Evolutionary conservation across 2,888 invertebrate genomes (phyloP).

Genomic region (Rotaria macrura): DNA sequence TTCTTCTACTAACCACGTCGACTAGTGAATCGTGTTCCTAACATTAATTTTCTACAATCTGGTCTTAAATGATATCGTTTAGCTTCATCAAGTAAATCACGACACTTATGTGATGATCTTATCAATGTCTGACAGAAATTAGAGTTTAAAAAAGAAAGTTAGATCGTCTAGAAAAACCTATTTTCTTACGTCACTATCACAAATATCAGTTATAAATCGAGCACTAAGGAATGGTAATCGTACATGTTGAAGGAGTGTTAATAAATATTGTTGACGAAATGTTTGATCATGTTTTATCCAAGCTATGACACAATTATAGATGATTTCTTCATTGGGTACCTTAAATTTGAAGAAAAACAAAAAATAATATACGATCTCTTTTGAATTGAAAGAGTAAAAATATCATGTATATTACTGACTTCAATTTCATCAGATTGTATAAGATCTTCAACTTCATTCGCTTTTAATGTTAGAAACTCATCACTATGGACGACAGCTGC

Average conservation of each 20-base stretch:
- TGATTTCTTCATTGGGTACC: conserved; percentile 45
- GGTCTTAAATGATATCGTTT: conserved; percentile 46
- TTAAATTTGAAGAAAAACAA: too few relatives aligned
- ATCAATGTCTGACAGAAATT: conserved; percentile 39
- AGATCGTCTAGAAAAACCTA: too few relatives aligned
- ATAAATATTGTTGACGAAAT: conserved; percentile 38
- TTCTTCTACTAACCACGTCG: conserved; percentile 34
- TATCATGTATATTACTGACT: conserved; percentile 39
- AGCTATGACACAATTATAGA: conserved; percentile 44
- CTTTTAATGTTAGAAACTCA: conserved; percentile 42
- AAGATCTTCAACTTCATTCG: conserved; percentile 42
- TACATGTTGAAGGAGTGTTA: conserved; percentile 41
- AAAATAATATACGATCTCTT: too few relatives aligned
- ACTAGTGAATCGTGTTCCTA: conserved; percentile 40
- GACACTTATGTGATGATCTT: conserved; percentile 41
- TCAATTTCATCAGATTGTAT: conserved; percentile 46
- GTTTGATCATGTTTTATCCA: conserved; percentile 43
- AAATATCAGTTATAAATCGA: conserved; percentile 45
- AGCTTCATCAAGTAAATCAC: conserved; percentile 47
- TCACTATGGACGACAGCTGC: conserved; percentile 39
- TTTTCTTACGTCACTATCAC: conserved; percentile 43
- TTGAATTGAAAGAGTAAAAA: too few relatives aligned
- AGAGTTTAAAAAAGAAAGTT: not conserved
- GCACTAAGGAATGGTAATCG: conserved; percentile 44
- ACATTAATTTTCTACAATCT: conserved; percentile 44